Evolutionary conservation across 2,797 vertebrate genomes (phyloP).

Genomic region (Arnoldichthys spilopterus): DNA sequence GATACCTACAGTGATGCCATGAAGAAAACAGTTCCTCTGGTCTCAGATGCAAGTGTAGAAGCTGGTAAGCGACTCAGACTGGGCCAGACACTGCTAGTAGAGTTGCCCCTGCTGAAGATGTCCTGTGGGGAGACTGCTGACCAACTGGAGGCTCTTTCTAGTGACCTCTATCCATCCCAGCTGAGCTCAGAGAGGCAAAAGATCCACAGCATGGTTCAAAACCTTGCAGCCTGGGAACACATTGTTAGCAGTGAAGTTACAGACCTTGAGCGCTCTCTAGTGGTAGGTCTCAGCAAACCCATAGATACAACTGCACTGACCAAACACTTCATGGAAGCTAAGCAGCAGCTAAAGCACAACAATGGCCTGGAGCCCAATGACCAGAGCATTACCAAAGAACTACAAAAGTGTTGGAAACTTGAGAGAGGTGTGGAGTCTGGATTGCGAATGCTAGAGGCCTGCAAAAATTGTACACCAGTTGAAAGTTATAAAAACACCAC

Average conservation of each 20-base stretch:
- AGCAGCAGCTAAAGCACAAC: constrained; percentile 68
- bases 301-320: constrained; percentile 62
- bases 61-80: constrained; percentile 63
- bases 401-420: constrained; percentile 77
- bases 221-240: constrained; percentile 69
- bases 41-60: constrained; percentile 54
- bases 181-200: constrained; percentile 67
- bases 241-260: constrained; percentile 62
- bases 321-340: constrained; percentile 61
- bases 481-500: constrained; percentile 64
- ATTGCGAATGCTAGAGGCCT: constrained; percentile 72
- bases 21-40: constrained; percentile 68
- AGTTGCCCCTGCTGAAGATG: constrained; percentile 72
- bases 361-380: constrained; percentile 73
- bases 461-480: constrained; percentile 55
- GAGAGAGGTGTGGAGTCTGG: constrained; percentile 78
- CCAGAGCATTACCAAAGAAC: constrained; percentile 72
- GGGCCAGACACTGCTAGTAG: constrained; percentile 70
- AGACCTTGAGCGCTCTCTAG: constrained; percentile 65
- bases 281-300: constrained; percentile 52
- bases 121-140: constrained; percentile 73
- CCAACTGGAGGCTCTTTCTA: constrained; percentile 71
- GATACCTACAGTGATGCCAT: constrained; percentile 70
- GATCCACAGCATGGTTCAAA: constrained; percentile 62
- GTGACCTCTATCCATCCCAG: constrained; percentile 68